Base-by-base conservation (phyloP, 2,113 vertebrate species). In the Opisthocomus hoazin region DNA sequence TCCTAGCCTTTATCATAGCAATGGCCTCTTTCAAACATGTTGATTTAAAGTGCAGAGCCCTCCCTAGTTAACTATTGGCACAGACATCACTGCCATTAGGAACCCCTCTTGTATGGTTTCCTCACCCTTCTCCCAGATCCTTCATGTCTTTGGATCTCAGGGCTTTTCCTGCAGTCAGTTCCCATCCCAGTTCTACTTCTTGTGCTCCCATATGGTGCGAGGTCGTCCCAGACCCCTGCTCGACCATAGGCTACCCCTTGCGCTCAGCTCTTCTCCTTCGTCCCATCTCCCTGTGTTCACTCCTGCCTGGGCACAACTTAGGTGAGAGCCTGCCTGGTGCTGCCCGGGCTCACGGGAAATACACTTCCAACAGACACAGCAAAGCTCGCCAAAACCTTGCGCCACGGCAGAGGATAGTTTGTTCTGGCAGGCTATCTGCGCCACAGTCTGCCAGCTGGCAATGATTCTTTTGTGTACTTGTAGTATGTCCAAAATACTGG, bases 381-480 rank as follows among this genome's bases (percentile, higher is more conserved):
- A 80, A n/a, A 88, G 23, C 53, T 86, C 90, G 90, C 76, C 91
- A 92, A 63, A 95, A 26, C 60, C 61, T 92, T 89, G 54, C 0
- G 2, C 90, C 83, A 65, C 89, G 37, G 86, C 83, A 84, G 41
- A 51, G 76, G 79, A 54, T 66, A 61, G 68, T 93, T 95, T 88
- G 20, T 93, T 94, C 93, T 97, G 95, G 96, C 88, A 93, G 36
- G 39, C 43, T 79, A 2, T 69, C 15, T 80, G 75, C 27, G 50
- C 29, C 56, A 14, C 64, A 46, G 76, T 20, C 26, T 90, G 86
- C 96, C 94, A 96, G 79, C 86, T 95, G 94, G 96, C 83, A 86
- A 3, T 2, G n/a, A 19, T 46, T 63, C 37, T 50, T 74, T 50
- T 78, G 30, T 74, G 51, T 46, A 34, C 71, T 86, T 68, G 23